phyloP scores from a whole-genome alignment of 2,888 invertebrate genomes.

The Pteria penguin region DNA sequence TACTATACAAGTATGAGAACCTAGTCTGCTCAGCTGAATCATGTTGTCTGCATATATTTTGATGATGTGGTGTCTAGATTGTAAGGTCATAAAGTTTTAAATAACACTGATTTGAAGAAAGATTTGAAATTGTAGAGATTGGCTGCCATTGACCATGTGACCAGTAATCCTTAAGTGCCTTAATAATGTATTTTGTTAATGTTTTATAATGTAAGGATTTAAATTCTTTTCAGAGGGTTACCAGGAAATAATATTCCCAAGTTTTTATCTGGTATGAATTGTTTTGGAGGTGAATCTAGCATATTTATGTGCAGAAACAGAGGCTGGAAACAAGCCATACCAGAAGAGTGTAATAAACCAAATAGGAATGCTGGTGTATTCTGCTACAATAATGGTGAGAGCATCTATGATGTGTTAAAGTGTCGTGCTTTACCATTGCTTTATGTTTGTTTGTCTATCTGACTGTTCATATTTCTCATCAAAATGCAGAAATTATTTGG shows the following conservation, averaged over 20 bases:
- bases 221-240: conserved; percentile 23
- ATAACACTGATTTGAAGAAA: not conserved
- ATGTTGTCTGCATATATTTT: too few species aligned
- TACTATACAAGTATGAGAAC: too few species aligned
- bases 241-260: conserved; percentile 34
- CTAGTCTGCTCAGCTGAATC: too few species aligned
- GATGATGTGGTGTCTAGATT: too few species aligned
- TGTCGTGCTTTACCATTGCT: too few species aligned
- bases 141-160: too few species aligned
- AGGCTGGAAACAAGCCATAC: conserved; percentile 61
- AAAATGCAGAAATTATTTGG: too few species aligned
- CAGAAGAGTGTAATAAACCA: conserved; percentile 51
- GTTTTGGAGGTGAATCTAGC: conserved; percentile 59
- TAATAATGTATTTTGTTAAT: not conserved
- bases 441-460: too few species aligned
- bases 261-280: conserved; percentile 58
- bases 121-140: not conserved
- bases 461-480: too few species aligned
- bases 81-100: not conserved
- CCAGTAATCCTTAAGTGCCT: not conserved
- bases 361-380: conserved; percentile 64
- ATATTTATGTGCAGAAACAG: conserved; percentile 64
- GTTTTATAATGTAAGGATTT: not conserved
- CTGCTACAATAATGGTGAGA: conserved; percentile 67
- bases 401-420: too few species aligned